phyloP scores from a whole-genome alignment of 1,140 invertebrate genomes.

The Leguminivora glycinivorella region DNA sequence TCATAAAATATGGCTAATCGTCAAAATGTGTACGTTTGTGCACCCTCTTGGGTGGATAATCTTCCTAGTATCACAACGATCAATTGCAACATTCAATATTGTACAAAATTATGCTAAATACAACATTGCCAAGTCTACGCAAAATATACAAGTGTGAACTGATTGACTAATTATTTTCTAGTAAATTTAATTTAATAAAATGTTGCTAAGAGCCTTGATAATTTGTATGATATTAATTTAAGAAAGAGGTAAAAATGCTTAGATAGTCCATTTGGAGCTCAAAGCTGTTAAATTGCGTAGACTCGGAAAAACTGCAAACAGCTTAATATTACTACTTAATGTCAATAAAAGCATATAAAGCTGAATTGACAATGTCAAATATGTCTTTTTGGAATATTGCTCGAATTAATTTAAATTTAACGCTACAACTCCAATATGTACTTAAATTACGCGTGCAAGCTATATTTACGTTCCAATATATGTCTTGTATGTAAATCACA shows the following conservation, averaged over 20 bases:
- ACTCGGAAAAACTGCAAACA: constrained; percentile 31
- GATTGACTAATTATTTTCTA: neutral
- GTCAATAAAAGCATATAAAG: constrained; percentile 51
- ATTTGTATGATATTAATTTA: neutral
- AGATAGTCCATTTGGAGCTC: neutral
- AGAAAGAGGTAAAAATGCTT: neutral
- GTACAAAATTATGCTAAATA: constrained; percentile 40
- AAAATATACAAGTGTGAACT: neutral
- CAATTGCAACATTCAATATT: constrained; percentile 59
- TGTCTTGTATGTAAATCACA: constrained; percentile 24
- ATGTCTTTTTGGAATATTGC: constrained; percentile 53
- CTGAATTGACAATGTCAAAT: constrained; percentile 59
- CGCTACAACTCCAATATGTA: constrained; percentile 4
- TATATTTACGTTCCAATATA: constrained; percentile 15
- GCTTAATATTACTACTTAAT: constrained; percentile 39
- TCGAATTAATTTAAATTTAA: constrained; percentile 16
- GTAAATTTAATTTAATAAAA: neutral
- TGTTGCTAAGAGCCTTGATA: neutral
- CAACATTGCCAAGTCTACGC: neutral
- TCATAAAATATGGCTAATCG: constrained; percentile 73
- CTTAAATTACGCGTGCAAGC: constrained; percentile 22
- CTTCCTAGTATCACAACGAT: constrained; percentile 74
- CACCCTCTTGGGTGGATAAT: constrained; percentile 47
- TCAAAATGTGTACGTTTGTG: constrained; percentile 67
- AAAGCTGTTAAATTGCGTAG: constrained; percentile 4